These are phyloP conservation scores for Tenthredo notha DNA, from an alignment of 2,888 invertebrate species.

Conservation along the genomic window DNA sequence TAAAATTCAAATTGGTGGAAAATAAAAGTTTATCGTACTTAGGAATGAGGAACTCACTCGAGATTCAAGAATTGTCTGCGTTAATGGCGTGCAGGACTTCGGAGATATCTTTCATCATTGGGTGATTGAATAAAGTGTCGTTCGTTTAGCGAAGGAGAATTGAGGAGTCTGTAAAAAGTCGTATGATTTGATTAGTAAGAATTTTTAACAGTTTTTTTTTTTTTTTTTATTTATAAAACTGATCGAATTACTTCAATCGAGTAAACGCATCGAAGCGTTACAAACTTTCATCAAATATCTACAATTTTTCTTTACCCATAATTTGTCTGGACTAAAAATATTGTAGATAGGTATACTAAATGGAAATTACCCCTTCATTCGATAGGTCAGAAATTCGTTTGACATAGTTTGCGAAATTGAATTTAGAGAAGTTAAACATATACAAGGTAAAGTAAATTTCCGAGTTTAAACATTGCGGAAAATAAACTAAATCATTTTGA, in stretches of 20 bases:
- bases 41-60: conserved; percentile 1
- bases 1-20: neutral
- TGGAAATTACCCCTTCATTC: neutral
- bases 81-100: conserved; percentile 1
- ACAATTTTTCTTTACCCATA: neutral
- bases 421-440: neutral
- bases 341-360: neutral
- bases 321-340: neutral
- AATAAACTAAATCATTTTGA: neutral
- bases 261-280: neutral
- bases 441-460: neutral
- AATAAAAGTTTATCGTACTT: neutral
- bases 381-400: conserved; percentile 15
- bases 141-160: neutral
- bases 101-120: conserved; percentile 9
- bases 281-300: neutral
- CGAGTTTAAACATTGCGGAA: neutral
- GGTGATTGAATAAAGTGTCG: neutral
- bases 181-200: conserved; percentile 31
- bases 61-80: neutral
- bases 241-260: conserved; percentile 1
- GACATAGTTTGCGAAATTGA: neutral
- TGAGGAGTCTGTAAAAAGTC: conserved; percentile 31
- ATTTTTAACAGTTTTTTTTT: conserved; percentile 13
- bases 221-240: no score